These are phyloP conservation scores for Ceratina japonica DNA, from an alignment of 1,140 invertebrate genomes.

Conservation along the genomic window DNA sequence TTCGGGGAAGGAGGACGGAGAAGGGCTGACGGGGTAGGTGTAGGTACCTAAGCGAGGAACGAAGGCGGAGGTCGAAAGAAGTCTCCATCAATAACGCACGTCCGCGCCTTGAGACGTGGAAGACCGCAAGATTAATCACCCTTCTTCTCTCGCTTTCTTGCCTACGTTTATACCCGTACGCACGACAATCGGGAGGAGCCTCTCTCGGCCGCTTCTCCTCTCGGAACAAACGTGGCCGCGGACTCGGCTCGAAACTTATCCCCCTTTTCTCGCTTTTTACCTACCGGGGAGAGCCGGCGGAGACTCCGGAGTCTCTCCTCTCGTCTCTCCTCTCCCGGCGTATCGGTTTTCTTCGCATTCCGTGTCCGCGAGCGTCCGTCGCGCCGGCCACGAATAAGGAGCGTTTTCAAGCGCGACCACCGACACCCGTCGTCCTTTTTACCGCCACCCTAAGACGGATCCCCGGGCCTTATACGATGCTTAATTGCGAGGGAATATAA, in stretches of 20 bases:
- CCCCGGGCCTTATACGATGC: conserved; percentile 17
- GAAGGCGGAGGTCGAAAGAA: conserved; percentile 75
- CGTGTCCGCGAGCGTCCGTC: conserved; percentile 10
- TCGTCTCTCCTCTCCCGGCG: conserved; percentile 12
- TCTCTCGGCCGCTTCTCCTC: conserved; percentile 36
- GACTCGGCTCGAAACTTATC: conserved; percentile 57
- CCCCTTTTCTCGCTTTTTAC: conserved; percentile 55
- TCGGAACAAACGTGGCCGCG: conserved; percentile 55
- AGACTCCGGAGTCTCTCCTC: not conserved
- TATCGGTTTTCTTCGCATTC: conserved; percentile 41
- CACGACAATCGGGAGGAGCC: conserved; percentile 63
- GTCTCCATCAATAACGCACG: conserved; percentile 80
- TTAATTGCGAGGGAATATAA: conserved; percentile 42
- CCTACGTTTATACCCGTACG: conserved; percentile 65
- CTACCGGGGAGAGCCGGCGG: not conserved
- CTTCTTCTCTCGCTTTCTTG: conserved; percentile 74
- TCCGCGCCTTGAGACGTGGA: conserved; percentile 78
- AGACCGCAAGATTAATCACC: conserved; percentile 80
- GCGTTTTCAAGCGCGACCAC: conserved; percentile 41
- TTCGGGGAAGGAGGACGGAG: conserved; percentile 23
- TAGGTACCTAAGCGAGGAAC: conserved; percentile 48
- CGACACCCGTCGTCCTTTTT: conserved; percentile 19
- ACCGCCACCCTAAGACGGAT: not conserved
- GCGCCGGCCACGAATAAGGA: conserved; percentile 45
- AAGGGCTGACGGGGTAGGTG: not conserved